Conservation (phyloP, 2,797 vertebrate genomes). For the Varecia variegata region DNA sequence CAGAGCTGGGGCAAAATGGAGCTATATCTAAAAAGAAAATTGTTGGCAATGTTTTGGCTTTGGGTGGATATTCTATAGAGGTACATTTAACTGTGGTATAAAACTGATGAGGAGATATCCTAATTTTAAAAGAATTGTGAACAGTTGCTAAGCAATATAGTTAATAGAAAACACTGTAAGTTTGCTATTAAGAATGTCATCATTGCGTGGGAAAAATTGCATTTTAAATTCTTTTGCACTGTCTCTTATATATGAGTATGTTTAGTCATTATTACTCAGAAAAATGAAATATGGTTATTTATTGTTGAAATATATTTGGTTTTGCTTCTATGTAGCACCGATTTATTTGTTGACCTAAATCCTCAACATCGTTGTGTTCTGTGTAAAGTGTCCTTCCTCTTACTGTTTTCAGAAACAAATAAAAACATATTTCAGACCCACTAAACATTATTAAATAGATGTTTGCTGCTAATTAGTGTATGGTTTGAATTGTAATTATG, state of each 20-base stretch:
- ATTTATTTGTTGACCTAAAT: conserved; percentile 64
- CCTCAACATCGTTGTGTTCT: conserved; percentile 59
- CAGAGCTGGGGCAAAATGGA: not conserved
- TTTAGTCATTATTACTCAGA: conserved; percentile 19
- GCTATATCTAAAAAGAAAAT: conserved; percentile 27
- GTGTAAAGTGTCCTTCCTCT: conserved; percentile 67
- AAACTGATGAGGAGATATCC: not conserved
- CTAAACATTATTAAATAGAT: conserved; percentile 84
- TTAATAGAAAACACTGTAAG: conserved; percentile 42
- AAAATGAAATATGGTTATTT: conserved; percentile 31
- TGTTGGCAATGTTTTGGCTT: conserved; percentile 3
- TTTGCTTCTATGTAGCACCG: not conserved
- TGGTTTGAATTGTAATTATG: conserved; percentile 95
- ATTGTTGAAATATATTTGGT: not conserved
- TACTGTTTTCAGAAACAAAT: conserved; percentile 72
- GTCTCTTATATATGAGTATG: not conserved
- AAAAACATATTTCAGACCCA: conserved; percentile 76
- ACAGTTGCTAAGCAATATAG: conserved; percentile 32
- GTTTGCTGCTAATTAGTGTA: conserved; percentile 91
- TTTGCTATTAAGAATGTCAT: conserved; percentile 17
- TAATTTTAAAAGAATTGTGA: conserved; percentile 50
- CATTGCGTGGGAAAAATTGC: not conserved
- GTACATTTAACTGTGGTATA: not conserved
- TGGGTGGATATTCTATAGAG: not conserved
- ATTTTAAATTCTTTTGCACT: not conserved